Evolutionary conservation across 2,113 vertebrate species (phyloP).

Genomic region (Carassius gibelio): DNA sequence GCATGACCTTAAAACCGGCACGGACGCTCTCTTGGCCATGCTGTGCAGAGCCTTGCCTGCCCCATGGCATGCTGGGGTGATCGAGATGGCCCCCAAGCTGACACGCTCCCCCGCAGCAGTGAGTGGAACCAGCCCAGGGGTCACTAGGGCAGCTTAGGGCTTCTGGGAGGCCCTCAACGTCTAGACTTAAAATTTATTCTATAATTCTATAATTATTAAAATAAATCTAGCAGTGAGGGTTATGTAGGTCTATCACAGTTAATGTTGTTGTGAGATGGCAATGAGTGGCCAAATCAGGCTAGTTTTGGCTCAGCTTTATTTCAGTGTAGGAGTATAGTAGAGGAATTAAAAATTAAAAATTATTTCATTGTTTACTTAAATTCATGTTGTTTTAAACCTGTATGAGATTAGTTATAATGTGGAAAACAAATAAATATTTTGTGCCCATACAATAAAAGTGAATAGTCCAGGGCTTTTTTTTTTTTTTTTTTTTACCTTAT

Average conservation of each 20-base stretch:
- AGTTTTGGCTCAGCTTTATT: neutral
- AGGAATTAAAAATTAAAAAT: neutral
- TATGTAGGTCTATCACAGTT: neutral
- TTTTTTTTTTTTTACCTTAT: neutral
- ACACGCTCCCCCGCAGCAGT: conserved; percentile 49
- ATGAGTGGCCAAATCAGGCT: neutral
- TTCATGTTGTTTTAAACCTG: neutral
- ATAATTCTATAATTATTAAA: conserved; percentile 11
- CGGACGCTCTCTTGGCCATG: conserved; percentile 62
- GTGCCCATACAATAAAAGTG: neutral
- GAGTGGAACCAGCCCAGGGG: conserved; percentile 65
- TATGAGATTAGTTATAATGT: neutral
- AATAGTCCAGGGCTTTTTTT: neutral
- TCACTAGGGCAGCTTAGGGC: conserved; percentile 58
- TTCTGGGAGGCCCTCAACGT: conserved; percentile 50
- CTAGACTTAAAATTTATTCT: conserved; percentile 62
- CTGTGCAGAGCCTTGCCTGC: conserved; percentile 61
- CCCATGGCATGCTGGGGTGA: conserved; percentile 65
- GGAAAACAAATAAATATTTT: neutral
- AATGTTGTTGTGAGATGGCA: neutral
- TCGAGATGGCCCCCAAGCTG: conserved; percentile 58
- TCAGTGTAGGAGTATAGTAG: too few species aligned
- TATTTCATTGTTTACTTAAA: neutral
- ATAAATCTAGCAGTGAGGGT: neutral
- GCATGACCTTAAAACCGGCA: conserved; percentile 76